These are phyloP conservation scores for Prenolepis imparis DNA, from an alignment of 2,888 invertebrate genomes.

Conservation along the genomic window DNA sequence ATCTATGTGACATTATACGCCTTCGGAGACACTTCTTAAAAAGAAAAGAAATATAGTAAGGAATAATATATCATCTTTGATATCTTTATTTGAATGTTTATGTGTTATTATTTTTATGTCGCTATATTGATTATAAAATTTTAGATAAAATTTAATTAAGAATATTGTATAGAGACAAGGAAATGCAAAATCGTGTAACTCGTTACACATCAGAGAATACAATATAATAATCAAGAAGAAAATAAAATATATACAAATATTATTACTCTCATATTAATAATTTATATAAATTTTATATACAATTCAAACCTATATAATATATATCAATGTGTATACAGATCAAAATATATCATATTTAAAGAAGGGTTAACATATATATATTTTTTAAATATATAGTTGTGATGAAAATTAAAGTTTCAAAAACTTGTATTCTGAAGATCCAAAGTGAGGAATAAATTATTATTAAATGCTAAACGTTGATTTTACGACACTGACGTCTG, in stretches of 20 bases:
- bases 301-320: background rate
- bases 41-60: background rate
- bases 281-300: background rate
- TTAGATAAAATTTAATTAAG: background rate
- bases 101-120: background rate
- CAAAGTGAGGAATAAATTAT: background rate
- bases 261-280: background rate
- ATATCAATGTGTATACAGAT: background rate
- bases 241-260: background rate
- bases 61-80: background rate
- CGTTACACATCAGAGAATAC: background rate
- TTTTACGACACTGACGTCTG: background rate
- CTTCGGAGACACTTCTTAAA: slow-evolving; percentile 22
- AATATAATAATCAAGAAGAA: background rate
- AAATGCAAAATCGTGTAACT: background rate
- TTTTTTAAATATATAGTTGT: background rate
- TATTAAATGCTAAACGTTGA: background rate
- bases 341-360: slow-evolving; percentile 3
- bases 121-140: background rate
- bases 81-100: background rate
- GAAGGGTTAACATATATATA: background rate
- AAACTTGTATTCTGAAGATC: background rate
- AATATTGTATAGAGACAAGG: background rate
- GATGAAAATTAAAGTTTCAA: background rate
- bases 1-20: slow-evolving; percentile 67